Evolutionary conservation across 2,113 vertebrate species (phyloP), one percentile per base, ranked within the genome.

Genomic region (Malurus melanocephalus): DNA sequence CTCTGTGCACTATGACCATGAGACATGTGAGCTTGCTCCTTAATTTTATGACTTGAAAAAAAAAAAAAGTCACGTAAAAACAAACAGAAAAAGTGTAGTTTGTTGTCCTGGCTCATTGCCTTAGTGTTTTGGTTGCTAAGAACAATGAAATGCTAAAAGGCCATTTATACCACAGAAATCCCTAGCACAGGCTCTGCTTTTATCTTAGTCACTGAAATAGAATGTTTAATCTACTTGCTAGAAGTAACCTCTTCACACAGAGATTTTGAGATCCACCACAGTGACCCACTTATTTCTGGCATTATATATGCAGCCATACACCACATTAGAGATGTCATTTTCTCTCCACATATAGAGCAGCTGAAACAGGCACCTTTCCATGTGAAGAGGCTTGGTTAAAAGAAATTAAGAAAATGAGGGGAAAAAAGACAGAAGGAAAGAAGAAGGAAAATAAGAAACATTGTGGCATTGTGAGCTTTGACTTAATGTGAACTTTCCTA

Each of bases 401-500:
- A 93, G 38, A 81, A 68, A 64, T 8, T 0, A 33, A 42, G 40
- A 52, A 76, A 76, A 53, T 6, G 3, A 42, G 8, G 1, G 1
- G 22, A 49, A 32, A 18, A 6, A 52, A 56, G 1, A 57, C 43
- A 32, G 56, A 24, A 23, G 3, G 28, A 26, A 40, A 13, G 6
- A 59, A 74, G 16, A 32, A 51, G 48, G 38, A 88, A 88, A 88
- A 75, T 33, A 80, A 52, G 24, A 91, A 93, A 84, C 53, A 77
- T 92, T 93, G 87, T 59, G 81, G 80, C 75, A 92, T 72, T 80
- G 45, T 52, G 38, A 73, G 85, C 27, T 92, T 72, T 84, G 89
- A 86, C 90, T 95, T 92, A 89, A 89, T 83, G 66, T 95, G 94
- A 93, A 88, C 94, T 96, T 94, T 95, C 94, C 78, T 95, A 95